A percentile compares a stretch with the other conserved stretches of the same genome.
These are phyloP conservation scores for Xyrauchen texanus DNA, from an alignment of 2,113 vertebrate species.

Conservation along the genomic window DNA sequence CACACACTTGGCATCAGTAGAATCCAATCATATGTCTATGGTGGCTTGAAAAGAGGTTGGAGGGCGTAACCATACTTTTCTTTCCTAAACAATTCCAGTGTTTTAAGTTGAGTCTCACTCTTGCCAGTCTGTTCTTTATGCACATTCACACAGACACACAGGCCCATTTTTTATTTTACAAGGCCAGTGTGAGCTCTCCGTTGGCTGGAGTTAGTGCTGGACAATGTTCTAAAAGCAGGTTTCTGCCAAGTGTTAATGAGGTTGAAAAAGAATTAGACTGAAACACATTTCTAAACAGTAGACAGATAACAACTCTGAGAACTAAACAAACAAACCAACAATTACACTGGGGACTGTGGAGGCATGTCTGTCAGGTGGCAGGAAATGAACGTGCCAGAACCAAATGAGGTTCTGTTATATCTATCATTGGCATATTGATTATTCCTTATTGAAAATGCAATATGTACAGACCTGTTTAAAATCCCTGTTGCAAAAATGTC, in stretches of 20 bases:
- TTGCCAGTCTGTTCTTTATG: slow-evolving; percentile 10
- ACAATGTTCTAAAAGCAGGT: slow-evolving; percentile 51
- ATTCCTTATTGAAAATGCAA: too few species aligned
- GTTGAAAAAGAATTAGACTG: slow-evolving; percentile 63
- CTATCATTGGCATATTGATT: too few species aligned
- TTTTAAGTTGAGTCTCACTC: neutral
- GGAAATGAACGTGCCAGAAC: slow-evolving; percentile 3
- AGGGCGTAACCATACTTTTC: too few species aligned
- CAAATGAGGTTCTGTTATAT: too few species aligned
- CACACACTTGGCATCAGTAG: too few species aligned
- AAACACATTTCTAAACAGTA: slow-evolving; percentile 60
- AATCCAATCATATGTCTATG: too few species aligned
- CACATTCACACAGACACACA: neutral
- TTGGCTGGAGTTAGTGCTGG: slow-evolving; percentile 47
- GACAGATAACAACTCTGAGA: slow-evolving; percentile 33
- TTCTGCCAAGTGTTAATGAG: slow-evolving; percentile 72
- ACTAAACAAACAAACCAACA: slow-evolving; percentile 22
- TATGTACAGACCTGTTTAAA: too few species aligned
- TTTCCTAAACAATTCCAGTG: slow-evolving; percentile 36
- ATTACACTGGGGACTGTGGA: slow-evolving; percentile 13
- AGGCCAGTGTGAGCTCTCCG: slow-evolving; percentile 53
- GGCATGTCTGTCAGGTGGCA: slow-evolving; percentile 37
- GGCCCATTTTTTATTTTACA: slow-evolving; percentile 49
- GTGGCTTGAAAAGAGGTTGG: too few species aligned
- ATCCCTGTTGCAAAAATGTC: too few species aligned